Percentiles rank a stretch among this genome's conserved stretches.
Conservation (phyloP, 2,113 vertebrate species). For the Grus americana region DNA sequence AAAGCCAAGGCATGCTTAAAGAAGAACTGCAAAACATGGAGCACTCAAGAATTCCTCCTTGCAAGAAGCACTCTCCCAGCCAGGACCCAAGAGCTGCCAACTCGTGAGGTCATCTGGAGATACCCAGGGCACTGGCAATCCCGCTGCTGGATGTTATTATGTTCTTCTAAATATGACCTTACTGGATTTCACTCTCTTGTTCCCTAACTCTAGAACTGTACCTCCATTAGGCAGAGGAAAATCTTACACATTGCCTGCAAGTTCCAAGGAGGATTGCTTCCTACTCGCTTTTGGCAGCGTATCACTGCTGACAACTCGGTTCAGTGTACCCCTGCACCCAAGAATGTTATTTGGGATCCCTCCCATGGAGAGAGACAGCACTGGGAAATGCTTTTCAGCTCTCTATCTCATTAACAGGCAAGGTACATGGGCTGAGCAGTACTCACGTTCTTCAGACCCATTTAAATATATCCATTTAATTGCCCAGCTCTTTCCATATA, state of each 20-base stretch:
- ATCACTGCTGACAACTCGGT: background rate
- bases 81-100: background rate
- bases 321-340: background rate
- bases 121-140: background rate
- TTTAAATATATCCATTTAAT: background rate
- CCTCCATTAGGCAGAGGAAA: background rate
- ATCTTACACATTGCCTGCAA: background rate
- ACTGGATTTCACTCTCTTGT: background rate
- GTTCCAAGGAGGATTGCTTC: background rate
- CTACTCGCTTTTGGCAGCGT: background rate
- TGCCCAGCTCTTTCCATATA: background rate
- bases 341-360: background rate
- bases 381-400: background rate
- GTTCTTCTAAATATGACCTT: fast-evolving
- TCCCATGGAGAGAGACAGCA: background rate
- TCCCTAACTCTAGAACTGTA: background rate
- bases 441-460: background rate
- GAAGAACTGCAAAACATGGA: background rate
- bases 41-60: background rate
- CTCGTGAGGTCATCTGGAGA: background rate
- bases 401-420: background rate
- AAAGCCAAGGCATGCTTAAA: background rate
- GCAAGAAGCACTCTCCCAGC: background rate
- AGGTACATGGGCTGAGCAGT: background rate
- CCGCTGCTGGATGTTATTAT: background rate